Evolutionary conservation across 2,888 invertebrate species (phyloP).

Genomic region (Philhelius pedissequus): DNA sequence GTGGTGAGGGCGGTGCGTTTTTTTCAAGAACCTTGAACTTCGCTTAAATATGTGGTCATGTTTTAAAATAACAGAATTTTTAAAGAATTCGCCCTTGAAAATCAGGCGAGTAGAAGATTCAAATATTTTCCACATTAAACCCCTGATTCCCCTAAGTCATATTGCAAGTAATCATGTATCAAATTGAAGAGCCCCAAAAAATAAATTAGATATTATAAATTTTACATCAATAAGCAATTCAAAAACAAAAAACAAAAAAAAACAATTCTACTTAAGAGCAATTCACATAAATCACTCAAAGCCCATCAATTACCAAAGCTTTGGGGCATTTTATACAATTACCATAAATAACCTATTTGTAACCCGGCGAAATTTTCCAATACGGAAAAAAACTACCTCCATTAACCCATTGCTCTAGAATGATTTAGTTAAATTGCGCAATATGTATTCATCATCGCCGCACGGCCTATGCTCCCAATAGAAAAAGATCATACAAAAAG

Average conservation of each 20-base stretch:
- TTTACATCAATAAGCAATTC: background rate
- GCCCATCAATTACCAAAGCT: background rate
- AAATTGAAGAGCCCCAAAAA: too few species aligned
- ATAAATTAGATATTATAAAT: too few species aligned
- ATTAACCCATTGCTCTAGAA: background rate
- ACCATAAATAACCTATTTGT: background rate
- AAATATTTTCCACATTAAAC: too few species aligned
- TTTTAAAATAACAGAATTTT: too few species aligned
- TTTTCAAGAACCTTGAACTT: too few species aligned
- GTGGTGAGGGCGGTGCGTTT: too few species aligned
- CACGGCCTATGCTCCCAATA: background rate
- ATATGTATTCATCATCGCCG: background rate
- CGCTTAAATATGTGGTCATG: too few species aligned
- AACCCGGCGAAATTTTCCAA: background rate
- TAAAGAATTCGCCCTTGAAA: too few species aligned
- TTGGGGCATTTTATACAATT: background rate
- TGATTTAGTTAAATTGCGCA: background rate
- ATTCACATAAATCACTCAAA: background rate
- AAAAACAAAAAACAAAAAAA: background rate
- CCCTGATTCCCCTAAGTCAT: too few species aligned
- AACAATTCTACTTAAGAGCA: too few species aligned
- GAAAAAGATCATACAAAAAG: background rate
- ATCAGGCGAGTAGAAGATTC: too few species aligned
- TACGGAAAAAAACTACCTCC: background rate
- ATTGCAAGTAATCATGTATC: too few species aligned